Evolutionary conservation across 2,888 invertebrate genomes (phyloP), one percentile per base, ranked within the genome.

Genomic region (Bombylius major): DNA sequence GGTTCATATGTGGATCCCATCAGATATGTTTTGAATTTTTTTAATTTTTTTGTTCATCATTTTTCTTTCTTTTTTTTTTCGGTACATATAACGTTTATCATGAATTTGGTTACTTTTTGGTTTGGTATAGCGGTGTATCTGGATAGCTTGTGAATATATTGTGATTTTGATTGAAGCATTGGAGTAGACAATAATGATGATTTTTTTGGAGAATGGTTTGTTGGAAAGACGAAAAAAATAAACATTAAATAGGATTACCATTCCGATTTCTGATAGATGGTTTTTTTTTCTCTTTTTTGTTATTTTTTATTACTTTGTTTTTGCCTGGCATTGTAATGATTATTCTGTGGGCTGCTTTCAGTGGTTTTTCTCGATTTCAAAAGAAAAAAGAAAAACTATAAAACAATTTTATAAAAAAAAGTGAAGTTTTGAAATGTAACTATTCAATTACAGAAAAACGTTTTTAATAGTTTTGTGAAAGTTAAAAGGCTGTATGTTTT

Each of bases 131-230:
- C 49, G 51, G 48, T 23, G 23, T 23, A 23, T 23, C 23, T 23
- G 23, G 23, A 23, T 23, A 23, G 3, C 23, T 23, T 12, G 44
- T 44, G 13, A 13, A n/a, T 54, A 49, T 47, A 23, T 51, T 57
- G 56, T 50, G 49, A 56, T 52, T 59, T 57, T 59, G 59, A 59
- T 59, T 57, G 59, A 59, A 55, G 57, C 34, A 44, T 23, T 47
- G 50, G 47, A 50, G 46, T 23, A 23, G 23, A 23, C 23, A 23
- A 23, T 23, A 23, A 23, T 23, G 23, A 23, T 23, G 23, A 23
- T 23, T 23, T 23, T 23, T 23, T 11, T 5, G 52, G 52, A 13
- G 46, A 46, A 52, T 12, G 50, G 34, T 11, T 50, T 50, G 44
- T 32, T 23, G 23, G 23, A 23, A 23, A 23, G 23, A 23, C 1